Conservation (phyloP, 2,797 vertebrate genomes). For the Mallotus villosus region DNA sequence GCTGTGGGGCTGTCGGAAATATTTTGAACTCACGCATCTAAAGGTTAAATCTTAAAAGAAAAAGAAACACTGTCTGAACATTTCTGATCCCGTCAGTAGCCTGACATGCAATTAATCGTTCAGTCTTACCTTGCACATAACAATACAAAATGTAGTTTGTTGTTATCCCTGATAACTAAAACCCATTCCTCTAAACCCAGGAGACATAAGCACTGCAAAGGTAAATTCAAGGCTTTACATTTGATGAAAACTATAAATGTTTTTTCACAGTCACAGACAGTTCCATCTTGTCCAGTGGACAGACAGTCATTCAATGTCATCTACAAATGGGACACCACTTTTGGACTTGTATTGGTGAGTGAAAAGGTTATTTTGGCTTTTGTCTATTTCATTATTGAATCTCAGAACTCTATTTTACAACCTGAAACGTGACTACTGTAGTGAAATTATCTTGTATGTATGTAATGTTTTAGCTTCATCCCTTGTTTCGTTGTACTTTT, state of each 20-base stretch:
- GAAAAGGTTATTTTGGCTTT: background rate
- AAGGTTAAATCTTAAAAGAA: no score
- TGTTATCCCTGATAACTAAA: background rate
- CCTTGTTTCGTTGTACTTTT: background rate
- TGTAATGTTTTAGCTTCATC: background rate
- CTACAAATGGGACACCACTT: slow-evolving; percentile 77
- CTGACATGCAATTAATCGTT: no score
- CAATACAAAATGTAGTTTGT: background rate
- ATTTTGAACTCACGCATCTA: no score
- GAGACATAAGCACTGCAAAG: no score
- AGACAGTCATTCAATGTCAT: slow-evolving; percentile 86
- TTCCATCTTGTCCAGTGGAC: slow-evolving; percentile 92
- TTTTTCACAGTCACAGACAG: slow-evolving; percentile 74
- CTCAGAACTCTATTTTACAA: background rate
- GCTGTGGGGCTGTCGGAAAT: no score
- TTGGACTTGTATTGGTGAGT: slow-evolving; percentile 82
- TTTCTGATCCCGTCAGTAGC: no score
- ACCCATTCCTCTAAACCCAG: background rate
- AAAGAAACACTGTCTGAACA: no score
- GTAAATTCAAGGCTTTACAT: background rate
- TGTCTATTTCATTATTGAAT: background rate
- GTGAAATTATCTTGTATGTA: background rate
- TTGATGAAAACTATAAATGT: background rate
- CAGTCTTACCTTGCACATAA: no score
- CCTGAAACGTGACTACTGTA: background rate